phyloP scores from a whole-genome alignment of 92 coral and sea anemone genomes.

The Epizoanthus scotinus region DNA sequence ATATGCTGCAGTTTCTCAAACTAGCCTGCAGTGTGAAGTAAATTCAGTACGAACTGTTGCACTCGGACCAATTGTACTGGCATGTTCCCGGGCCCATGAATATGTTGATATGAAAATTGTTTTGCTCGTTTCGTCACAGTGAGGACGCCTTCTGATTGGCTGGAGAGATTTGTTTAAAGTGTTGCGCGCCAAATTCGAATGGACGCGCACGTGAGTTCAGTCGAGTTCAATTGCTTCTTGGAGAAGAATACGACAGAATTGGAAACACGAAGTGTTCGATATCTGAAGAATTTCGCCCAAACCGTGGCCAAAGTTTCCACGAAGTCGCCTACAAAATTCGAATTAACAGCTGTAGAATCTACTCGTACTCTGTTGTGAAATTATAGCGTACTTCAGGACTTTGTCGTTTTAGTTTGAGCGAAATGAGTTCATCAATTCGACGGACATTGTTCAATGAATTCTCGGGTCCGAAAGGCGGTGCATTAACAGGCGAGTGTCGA shows the following conservation, averaged over 20 bases:
- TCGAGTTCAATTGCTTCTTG: conserved; percentile 17
- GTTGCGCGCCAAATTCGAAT: conserved; percentile 69
- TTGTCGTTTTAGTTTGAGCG: neutral
- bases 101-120: too few species aligned
- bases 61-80: too few species aligned
- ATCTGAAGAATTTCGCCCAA: neutral
- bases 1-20: too few species aligned
- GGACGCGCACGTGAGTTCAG: conserved; percentile 52
- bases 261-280: conserved; percentile 30
- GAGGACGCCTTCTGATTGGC: conserved; percentile 37
- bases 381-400: neutral
- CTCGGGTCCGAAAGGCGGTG: conserved; percentile 16
- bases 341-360: conserved; percentile 29
- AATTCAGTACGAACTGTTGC: too few species aligned
- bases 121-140: conserved; percentile 11
- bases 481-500: neutral
- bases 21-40: too few species aligned
- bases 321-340: neutral
- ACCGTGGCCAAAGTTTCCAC: conserved; percentile 32
- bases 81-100: too few species aligned
- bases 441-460: conserved; percentile 26
- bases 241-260: conserved; percentile 7
- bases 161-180: conserved; percentile 34
- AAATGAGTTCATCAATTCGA: conserved; percentile 19
- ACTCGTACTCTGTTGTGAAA: neutral